phyloP scores from a whole-genome alignment of 2,797 vertebrate species.

The Tragelaphus oryx region DNA sequence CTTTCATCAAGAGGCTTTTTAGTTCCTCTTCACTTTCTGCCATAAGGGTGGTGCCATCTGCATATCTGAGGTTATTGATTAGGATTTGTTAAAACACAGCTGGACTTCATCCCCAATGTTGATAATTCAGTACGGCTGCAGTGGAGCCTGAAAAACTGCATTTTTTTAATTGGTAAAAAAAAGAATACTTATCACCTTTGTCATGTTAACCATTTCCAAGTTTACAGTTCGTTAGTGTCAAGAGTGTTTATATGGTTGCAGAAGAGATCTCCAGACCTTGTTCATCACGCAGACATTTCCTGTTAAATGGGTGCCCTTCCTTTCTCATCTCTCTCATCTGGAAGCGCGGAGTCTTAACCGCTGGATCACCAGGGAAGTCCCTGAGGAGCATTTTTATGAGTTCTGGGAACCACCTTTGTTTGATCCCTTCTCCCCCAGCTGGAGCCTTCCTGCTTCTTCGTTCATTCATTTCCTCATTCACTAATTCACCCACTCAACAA shows the following conservation, averaged over 20 bases:
- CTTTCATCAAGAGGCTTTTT: too few relatives aligned
- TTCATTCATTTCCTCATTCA: not conserved
- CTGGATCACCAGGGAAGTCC: not conserved
- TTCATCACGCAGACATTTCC: not conserved
- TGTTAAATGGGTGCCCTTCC: not conserved
- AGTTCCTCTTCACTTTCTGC: too few relatives aligned
- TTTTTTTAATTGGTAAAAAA: not conserved
- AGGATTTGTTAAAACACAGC: not conserved
- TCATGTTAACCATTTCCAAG: not conserved
- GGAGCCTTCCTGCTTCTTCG: not conserved
- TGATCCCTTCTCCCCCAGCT: not conserved
- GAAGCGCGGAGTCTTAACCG: not conserved
- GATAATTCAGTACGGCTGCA: rapidly evolving
- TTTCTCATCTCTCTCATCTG: not conserved
- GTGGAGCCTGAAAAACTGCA: not conserved
- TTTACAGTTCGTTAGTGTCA: too few relatives aligned
- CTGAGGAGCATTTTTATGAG: rapidly evolving
- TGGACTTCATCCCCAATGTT: not conserved
- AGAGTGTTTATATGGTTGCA: not conserved
- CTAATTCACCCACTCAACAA: not conserved
- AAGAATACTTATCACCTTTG: not conserved
- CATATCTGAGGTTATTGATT: too few relatives aligned
- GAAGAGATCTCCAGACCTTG: not conserved
- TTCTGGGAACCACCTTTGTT: not conserved
- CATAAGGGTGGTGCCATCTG: too few relatives aligned